Percentiles rank a stretch among this genome's conserved stretches.
These are phyloP conservation scores for Orbicella faveolata DNA, from an alignment of 64 coral and sea anemone genomes.

Conservation along the genomic window DNA sequence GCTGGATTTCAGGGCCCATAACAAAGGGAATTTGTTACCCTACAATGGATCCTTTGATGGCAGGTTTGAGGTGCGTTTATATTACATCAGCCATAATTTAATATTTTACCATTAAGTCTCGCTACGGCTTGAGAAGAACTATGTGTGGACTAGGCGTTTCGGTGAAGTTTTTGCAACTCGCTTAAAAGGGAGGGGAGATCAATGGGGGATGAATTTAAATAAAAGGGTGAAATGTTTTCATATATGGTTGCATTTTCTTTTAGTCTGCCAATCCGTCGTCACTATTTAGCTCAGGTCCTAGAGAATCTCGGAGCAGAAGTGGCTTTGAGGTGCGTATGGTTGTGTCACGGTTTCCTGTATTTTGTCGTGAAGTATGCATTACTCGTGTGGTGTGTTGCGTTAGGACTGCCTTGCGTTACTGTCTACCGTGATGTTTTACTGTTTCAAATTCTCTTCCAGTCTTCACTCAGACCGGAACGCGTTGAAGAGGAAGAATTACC, in stretches of 20 bases:
- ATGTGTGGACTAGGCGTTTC: no score
- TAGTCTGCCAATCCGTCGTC: conserved; percentile 23
- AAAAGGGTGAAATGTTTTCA: not conserved
- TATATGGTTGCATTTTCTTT: not conserved
- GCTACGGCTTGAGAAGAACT: no score
- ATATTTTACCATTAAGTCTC: not conserved
- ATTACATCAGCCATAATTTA: not conserved
- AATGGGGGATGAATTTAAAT: no score
- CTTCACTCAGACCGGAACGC: conserved; percentile 16
- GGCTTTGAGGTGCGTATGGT: conserved; percentile 13
- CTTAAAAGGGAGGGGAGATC: no score
- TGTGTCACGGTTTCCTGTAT: not conserved
- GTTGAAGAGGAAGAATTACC: conserved; percentile 19
- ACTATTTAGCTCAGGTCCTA: conserved; percentile 4
- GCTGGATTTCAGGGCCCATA: conserved; percentile 62
- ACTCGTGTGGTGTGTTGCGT: no score
- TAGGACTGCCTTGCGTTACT: not conserved
- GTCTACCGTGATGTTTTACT: not conserved
- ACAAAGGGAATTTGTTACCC: conserved; percentile 57
- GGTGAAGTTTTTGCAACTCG: no score
- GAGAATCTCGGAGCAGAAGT: conserved; percentile 9
- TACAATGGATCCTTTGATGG: conserved; percentile 58
- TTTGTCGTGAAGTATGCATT: not conserved
- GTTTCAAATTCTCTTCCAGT: not conserved
- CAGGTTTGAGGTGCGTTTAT: conserved; percentile 52